Evolutionary conservation across 2,797 vertebrate genomes (phyloP).

Genomic region (Ptychadena robeensis): DNA sequence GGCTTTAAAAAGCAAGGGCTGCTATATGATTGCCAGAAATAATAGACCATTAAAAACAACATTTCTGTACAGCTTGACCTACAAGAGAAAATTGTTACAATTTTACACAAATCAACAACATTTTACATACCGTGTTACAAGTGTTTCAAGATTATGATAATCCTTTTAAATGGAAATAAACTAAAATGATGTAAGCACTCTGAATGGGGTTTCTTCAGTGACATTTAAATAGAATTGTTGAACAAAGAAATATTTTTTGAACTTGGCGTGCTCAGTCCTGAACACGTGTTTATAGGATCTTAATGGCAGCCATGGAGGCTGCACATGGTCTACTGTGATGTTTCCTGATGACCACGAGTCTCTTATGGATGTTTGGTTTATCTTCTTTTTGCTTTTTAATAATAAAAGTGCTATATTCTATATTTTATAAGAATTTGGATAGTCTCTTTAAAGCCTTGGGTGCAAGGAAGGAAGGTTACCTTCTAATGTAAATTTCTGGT

Average conservation of each 20-base stretch:
- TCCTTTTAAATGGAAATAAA: not conserved
- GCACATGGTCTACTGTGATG: no score
- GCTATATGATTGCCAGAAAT: constrained; percentile 27
- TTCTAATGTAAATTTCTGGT: no score
- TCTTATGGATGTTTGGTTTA: no score
- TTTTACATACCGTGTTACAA: not conserved
- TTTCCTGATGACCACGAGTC: no score
- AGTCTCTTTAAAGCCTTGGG: no score
- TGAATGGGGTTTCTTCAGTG: not conserved
- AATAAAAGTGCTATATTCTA: no score
- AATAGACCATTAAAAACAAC: constrained; percentile 23
- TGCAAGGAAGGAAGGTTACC: no score
- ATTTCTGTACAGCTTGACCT: constrained; percentile 32
- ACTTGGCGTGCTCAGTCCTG: no score
- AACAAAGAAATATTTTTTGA: not conserved
- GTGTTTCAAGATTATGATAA: not conserved
- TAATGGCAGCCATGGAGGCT: no score
- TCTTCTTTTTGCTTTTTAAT: no score
- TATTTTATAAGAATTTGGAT: no score
- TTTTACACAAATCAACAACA: not conserved
- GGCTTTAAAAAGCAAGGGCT: not conserved
- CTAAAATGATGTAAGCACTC: not conserved
- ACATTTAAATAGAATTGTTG: not conserved
- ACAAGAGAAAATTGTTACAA: constrained; percentile 1
- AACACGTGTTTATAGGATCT: no score